Evolutionary conservation across 2,888 invertebrate genomes (phyloP).

Genomic region (Cheilosia vernalis): DNA sequence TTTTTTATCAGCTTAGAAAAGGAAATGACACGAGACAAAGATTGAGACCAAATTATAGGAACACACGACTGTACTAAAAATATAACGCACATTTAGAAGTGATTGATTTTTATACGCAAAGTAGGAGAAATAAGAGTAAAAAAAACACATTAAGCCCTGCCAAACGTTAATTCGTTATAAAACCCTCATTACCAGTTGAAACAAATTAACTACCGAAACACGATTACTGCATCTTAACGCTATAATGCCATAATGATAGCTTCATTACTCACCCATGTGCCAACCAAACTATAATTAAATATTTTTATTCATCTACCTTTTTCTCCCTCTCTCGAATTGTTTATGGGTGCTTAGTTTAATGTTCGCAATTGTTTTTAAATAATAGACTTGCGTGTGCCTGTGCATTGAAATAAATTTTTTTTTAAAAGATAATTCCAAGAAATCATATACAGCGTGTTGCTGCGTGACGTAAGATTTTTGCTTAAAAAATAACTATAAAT

Average conservation of each 20-base stretch:
- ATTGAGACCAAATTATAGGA: no score
- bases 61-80: no score
- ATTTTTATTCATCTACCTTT: background rate
- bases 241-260: slow-evolving; percentile 3
- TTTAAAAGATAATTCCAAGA: slow-evolving; percentile 32
- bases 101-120: no score
- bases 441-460: slow-evolving; percentile 9
- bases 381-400: slow-evolving; percentile 39
- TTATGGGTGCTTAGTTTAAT: slow-evolving; percentile 27
- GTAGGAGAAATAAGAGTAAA: no score
- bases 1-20: no score
- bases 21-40: no score
- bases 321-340: background rate
- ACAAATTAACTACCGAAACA: background rate
- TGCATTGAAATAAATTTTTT: slow-evolving; percentile 4
- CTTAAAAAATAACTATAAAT: slow-evolving; percentile 1
- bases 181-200: no score
- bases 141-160: no score
- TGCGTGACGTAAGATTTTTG: slow-evolving; percentile 30
- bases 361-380: slow-evolving; percentile 44
- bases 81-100: no score
- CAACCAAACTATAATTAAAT: slow-evolving; percentile 19
- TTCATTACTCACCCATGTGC: slow-evolving; percentile 12
- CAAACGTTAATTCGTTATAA: no score
- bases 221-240: background rate